These are phyloP conservation scores for Leptodactylus fallax DNA, from an alignment of 2,797 vertebrate species.

Conservation along the genomic window DNA sequence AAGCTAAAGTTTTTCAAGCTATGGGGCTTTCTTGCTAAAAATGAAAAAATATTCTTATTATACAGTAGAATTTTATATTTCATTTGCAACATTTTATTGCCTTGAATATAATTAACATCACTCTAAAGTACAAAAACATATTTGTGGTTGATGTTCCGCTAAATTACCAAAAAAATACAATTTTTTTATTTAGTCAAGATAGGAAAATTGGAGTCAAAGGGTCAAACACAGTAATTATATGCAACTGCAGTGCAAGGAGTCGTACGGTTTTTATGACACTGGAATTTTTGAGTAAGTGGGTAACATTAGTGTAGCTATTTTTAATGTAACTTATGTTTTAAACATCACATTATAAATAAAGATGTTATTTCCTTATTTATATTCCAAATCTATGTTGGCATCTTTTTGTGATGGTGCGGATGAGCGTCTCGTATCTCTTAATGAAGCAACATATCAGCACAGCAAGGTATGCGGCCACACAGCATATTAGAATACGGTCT, in stretches of 20 bases:
- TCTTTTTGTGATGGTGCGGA: conserved; percentile 25
- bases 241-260: not conserved
- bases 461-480: conserved; percentile 31
- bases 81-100: too few species aligned
- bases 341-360: conserved; percentile 42
- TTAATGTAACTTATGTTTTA: conserved; percentile 28
- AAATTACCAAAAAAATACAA: too few species aligned
- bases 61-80: too few species aligned
- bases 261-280: not conserved
- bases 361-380: conserved; percentile 35
- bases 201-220: not conserved
- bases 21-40: too few species aligned
- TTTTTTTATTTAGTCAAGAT: not conserved
- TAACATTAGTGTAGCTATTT: not conserved
- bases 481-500: not conserved
- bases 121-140: too few species aligned
- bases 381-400: conserved; percentile 16
- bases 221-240: conserved; percentile 6
- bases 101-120: too few species aligned
- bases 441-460: conserved; percentile 31
- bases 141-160: too few species aligned
- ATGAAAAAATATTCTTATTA: too few species aligned
- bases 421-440: not conserved
- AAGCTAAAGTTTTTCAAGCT: too few species aligned
- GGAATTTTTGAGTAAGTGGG: not conserved